Evolutionary conservation across 2,113 vertebrate species (phyloP), one percentile per base, ranked within the genome.

Genomic region (Ciconia boyciana): DNA sequence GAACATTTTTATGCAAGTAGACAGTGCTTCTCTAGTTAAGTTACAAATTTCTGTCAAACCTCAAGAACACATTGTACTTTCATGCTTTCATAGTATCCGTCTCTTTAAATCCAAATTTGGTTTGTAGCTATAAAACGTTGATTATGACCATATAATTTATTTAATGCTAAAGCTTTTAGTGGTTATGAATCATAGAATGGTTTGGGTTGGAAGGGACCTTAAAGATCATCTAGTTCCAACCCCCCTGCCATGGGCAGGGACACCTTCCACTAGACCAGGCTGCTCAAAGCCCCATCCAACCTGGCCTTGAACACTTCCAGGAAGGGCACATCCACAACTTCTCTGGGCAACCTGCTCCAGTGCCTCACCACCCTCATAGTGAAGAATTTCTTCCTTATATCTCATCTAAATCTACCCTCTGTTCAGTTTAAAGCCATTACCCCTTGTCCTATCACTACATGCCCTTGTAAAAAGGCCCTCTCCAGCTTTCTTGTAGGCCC

Each of bases 121-220:
- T 90, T 94, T 88, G 84, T 62, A 95, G 89, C 92, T 97, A 91
- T 94, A 97, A 95, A 95, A 94, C 1, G 20, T 43, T 89, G 77
- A 94, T 97, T 94, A 82, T 65, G 52, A 87, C 76, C 94, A 61
- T 86, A 55, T 86, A 87, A 96, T 95, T 96, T 97, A 89, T 97
- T 77, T 77, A 80, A 96, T 83, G 61, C 71, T 94, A 83, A 88
- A 94, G 66, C 71, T 88, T 93, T 96, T 93, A 88, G 93, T 83
- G 96, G 94, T 91, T 91, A 80, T 25, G 26, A 58, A 58, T 57
- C 54, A 57, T 13, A 58, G 55, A 34, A 58, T 34, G 55, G 32
- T 58, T 58, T 58, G 55, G 55, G 55, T 58, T 34, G 32, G 55
- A 58, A 58, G 19, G 12, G 55, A 58, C 55, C 55, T 34, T 58